Evolutionary conservation across 2,113 vertebrate genomes (phyloP).

Genomic region (Spea multiplicata): DNA sequence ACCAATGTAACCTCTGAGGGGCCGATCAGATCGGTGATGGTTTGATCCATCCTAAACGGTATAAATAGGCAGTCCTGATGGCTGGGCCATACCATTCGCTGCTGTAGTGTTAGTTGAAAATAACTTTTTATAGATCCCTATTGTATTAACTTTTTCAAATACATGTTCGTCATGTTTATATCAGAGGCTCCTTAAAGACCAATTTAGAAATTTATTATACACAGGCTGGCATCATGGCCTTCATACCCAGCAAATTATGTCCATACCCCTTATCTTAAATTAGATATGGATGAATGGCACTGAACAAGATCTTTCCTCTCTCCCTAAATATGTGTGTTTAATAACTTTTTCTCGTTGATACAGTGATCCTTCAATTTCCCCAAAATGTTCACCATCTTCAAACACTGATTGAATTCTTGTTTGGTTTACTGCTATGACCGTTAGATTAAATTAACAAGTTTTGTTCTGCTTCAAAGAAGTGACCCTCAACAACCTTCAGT

Average conservation of each 20-base stretch:
- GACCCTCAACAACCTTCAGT: conserved; percentile 66
- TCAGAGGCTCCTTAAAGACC: too few relatives aligned
- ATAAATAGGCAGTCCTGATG: too few relatives aligned
- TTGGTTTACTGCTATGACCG: conserved; percentile 67
- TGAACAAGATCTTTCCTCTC: conserved; percentile 50
- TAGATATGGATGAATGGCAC: conserved; percentile 19
- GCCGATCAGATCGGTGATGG: too few relatives aligned
- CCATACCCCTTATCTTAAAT: neutral
- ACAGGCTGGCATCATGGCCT: neutral
- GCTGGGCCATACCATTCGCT: too few relatives aligned
- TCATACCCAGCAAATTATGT: neutral
- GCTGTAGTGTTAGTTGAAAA: too few relatives aligned
- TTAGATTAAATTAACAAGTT: conserved; percentile 72
- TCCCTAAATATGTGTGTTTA: conserved; percentile 53
- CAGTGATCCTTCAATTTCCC: conserved; percentile 67
- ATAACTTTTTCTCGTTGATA: conserved; percentile 64
- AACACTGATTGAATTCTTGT: conserved; percentile 70
- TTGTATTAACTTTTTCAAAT: too few relatives aligned
- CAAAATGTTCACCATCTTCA: conserved; percentile 60
- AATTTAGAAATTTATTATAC: too few relatives aligned
- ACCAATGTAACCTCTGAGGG: too few relatives aligned
- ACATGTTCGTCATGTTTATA: too few relatives aligned
- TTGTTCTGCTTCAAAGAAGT: conserved; percentile 66
- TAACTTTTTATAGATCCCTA: too few relatives aligned
- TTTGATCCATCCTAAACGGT: too few relatives aligned